phyloP scores from a whole-genome alignment of 2,797 vertebrate species.

The Chromobotia macracanthus region DNA sequence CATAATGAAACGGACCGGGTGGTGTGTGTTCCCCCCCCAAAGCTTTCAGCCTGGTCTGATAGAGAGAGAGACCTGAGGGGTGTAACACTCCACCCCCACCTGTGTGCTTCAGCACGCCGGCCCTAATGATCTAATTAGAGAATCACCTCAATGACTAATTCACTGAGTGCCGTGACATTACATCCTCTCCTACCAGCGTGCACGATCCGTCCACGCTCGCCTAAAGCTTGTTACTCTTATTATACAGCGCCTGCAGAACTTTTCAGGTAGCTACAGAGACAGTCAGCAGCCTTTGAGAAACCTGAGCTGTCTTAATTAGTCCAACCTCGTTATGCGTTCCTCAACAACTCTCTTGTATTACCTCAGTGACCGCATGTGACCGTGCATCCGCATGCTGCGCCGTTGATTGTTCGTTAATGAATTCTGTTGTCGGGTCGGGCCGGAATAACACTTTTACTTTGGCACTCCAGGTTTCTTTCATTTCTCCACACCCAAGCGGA shows the following conservation, averaged over 20 bases:
- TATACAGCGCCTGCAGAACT: not conserved
- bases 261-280: not conserved
- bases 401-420: constrained; percentile 21
- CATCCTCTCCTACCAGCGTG: constrained; percentile 11
- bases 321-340: not conserved
- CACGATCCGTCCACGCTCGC: not conserved
- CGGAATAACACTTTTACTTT: constrained; percentile 25
- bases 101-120: constrained; percentile 33
- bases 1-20: constrained; percentile 67
- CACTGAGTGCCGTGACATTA: constrained; percentile 48
- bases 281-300: not conserved
- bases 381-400: not conserved
- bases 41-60: constrained; percentile 71
- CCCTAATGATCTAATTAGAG: constrained; percentile 63
- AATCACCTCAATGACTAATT: constrained; percentile 57
- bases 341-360: constrained; percentile 1
- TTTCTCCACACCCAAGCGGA: constrained; percentile 27
- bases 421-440: constrained; percentile 13
- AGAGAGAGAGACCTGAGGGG: constrained; percentile 52
- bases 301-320: constrained; percentile 1
- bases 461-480: constrained; percentile 51
- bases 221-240: constrained; percentile 23
- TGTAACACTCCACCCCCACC: constrained; percentile 48
- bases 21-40: constrained; percentile 71
- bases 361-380: constrained; percentile 6